Base-by-base conservation (phyloP, 2,888 invertebrate species). In the Pterostichus madidus region DNA sequence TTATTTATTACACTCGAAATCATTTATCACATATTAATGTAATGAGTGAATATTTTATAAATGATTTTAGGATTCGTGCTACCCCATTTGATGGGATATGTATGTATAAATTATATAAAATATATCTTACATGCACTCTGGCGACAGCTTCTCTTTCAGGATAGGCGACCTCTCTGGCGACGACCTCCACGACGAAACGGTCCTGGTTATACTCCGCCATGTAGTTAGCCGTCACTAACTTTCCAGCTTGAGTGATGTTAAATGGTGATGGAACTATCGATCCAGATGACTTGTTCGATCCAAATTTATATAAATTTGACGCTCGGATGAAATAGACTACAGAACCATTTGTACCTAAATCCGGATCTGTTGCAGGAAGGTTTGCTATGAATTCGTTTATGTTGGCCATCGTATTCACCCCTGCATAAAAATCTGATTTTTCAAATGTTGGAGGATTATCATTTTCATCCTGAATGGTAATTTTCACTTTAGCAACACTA, bases 181-280 rank as follows among this genome's bases (percentile, higher is more conserved):
- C 93, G 61, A 97, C 93, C 87, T 96, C 96, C 77, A 97, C 91
- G 83, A 96, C 93, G 88, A 98, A 98, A 68, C 96, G 91, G 87
- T 97, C 96, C 86, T 97, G 96, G 87, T 96, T 96, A 89, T 97
- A 97, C 87, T 97, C 97, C 0, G 96, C 94, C 93, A 97, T 95
- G 86, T 95, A 95, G 39, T 94, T 93, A 0, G 96, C 95, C 0
- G 97, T 97, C 83, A 92, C 92, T 35, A 96, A 89, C 89, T 93
- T 90, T 85, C 96, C 96, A 85, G 93, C 93, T 77, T 94, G 93
- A 0, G 93, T 94, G 5, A 96, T 94, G 84, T 95, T 94, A 87
- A 97, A 97, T 0, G 97, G 97, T 53, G 96, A 96, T 0, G 97
- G 97, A 17, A 97, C 95, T 17, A 97, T 95, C 0, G 96, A 96